phyloP scores from a whole-genome alignment of 1,140 invertebrate species.

The Dinoponera quadriceps region DNA sequence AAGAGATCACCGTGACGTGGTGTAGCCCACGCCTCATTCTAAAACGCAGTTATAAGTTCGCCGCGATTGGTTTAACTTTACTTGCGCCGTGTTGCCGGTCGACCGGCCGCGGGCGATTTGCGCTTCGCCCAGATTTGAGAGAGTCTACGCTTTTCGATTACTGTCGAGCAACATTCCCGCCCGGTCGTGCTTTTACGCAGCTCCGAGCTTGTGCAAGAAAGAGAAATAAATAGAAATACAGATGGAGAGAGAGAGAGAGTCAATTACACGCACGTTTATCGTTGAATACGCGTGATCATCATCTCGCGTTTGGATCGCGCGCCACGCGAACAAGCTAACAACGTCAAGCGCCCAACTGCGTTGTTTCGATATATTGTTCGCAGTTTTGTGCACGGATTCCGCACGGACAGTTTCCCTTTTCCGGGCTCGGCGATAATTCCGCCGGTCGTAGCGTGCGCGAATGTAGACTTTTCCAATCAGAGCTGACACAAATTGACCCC shows the following conservation, averaged over 20 bases:
- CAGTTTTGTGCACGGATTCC: not conserved
- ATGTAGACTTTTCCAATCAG: not conserved
- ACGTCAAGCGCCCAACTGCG: not conserved
- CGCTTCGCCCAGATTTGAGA: constrained; percentile 18
- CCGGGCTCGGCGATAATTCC: not conserved
- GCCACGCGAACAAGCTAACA: not conserved
- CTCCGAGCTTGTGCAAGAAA: not conserved
- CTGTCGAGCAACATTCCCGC: constrained; percentile 5
- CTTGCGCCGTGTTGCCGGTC: constrained; percentile 7
- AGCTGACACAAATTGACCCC: constrained; percentile 23
- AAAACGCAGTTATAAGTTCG: constrained; percentile 18
- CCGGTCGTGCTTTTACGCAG: not conserved
- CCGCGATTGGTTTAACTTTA: constrained; percentile 43
- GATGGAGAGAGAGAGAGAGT: no score
- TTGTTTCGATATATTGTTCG: not conserved
- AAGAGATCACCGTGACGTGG: not conserved
- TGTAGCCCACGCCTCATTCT: not conserved
- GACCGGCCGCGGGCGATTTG: constrained; percentile 2
- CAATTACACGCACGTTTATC: not conserved
- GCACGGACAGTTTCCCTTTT: not conserved
- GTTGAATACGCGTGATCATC: not conserved
- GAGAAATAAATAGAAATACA: no score
- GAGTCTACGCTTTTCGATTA: not conserved
- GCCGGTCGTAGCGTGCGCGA: not conserved
- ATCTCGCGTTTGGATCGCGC: not conserved